Evolutionary conservation across 1,140 invertebrate genomes (phyloP), one percentile per base, ranked within the genome.

Genomic region (Drosophila seguyi): DNA sequence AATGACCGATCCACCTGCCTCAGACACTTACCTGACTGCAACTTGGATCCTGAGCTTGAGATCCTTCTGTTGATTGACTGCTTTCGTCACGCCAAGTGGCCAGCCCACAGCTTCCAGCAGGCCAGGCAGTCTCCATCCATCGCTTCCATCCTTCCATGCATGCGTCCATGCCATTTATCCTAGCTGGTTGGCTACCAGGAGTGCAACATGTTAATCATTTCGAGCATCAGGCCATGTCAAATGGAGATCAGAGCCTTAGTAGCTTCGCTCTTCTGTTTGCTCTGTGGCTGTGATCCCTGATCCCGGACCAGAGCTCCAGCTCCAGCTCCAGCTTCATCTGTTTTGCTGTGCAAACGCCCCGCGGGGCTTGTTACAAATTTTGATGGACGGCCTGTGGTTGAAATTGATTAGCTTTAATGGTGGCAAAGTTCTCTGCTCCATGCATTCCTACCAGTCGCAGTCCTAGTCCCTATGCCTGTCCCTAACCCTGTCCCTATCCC

Each of bases 371-470:
- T 88, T 88, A 90, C 81, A 84, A 81, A 84, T 90, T 88, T 90
- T 88, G 85, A 88, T 84, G 77, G 84, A 90, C 84, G 66, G 80
- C 73, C 48, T 67, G 68, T 59, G 84, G 81, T 79, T 80, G 76
- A 75, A 88, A 88, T 88, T 88, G 84, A 88, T 88, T 90, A 82
- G 80, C 84, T 88, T 88, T 90, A 90, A 87, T 87, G 84, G 77
- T 87, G 65, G 73, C 81, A 81, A 84, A 81, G 75, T 84, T 80
- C 55, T 73, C 58, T 59, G 55, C 50, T 55, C 31, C 38, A 60
- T 72, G 75, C 58, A 84, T 79, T 84, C 76, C 81, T 62, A 81
- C 27, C 27, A 27, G 29, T 31, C 29, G 2, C 25, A 2, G 4
- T 25, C 25, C 25, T 4, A 25, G 25, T 25, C 25, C 25, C 25